Conservation (phyloP, 2,113 vertebrate genomes). For the Neomonachus schauinslandi region DNA sequence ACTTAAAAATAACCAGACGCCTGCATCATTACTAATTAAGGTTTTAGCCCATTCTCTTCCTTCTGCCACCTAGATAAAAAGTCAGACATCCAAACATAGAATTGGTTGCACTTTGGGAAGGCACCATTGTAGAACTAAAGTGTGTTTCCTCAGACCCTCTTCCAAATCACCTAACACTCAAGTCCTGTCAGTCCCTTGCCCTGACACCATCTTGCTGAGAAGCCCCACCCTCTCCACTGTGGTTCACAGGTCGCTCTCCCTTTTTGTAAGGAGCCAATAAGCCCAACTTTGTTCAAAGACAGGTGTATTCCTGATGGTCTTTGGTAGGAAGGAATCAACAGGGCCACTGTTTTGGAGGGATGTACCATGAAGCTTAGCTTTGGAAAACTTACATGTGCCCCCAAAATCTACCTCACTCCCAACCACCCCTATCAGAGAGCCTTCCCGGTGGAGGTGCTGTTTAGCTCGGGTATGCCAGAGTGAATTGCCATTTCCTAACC, state of each 20-base stretch:
- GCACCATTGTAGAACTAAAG: neutral
- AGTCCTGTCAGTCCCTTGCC: neutral
- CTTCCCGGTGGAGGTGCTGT: neutral
- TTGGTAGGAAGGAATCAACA: neutral
- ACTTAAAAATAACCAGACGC: neutral
- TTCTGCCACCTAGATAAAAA: neutral
- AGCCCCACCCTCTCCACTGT: rapidly evolving
- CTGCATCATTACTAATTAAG: neutral
- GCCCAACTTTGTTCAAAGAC: neutral
- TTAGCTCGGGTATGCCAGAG: neutral
- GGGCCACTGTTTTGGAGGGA: neutral
- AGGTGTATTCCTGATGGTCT: neutral
- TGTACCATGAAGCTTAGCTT: neutral
- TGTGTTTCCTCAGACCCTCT: neutral
- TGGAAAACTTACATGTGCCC: neutral
- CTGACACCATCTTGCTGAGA: neutral
- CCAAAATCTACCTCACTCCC: neutral
- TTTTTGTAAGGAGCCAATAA: neutral
- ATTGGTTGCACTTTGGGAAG: neutral
- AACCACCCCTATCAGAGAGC: neutral
- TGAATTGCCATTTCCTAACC: neutral
- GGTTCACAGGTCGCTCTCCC: neutral
- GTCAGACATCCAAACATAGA: neutral
- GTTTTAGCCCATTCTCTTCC: neutral
- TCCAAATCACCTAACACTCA: neutral